phyloP scores from a whole-genome alignment of 2,797 vertebrate species.

The Macrochelys suwanniensis region DNA sequence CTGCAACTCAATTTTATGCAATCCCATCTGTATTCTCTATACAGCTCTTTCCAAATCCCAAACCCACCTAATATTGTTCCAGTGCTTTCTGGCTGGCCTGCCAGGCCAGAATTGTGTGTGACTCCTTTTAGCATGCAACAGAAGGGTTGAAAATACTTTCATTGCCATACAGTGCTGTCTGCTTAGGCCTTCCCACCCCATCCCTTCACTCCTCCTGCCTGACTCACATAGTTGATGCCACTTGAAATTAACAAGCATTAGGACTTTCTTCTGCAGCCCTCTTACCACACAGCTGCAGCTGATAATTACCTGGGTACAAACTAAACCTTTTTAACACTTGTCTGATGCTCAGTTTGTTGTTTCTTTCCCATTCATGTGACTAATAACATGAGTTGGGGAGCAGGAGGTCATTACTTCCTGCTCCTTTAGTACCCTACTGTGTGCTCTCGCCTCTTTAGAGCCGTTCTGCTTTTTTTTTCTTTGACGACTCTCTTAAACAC shows the following conservation, averaged over 20 bases:
- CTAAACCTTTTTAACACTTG: neutral
- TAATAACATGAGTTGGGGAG: neutral
- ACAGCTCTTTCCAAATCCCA: neutral
- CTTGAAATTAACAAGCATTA: conserved; percentile 45
- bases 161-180: neutral
- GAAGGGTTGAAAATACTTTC: conserved; percentile 18
- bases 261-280: conserved; percentile 50
- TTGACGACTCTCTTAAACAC: neutral
- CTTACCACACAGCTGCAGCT: conserved; percentile 1
- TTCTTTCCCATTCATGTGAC: neutral
- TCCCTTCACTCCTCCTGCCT: neutral
- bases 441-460: neutral
- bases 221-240: conserved; percentile 43
- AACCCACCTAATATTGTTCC: rapidly evolving
- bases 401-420: neutral
- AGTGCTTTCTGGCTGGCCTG: neutral
- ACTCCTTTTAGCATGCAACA: neutral
- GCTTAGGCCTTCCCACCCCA: conserved; percentile 6
- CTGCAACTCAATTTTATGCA: neutral
- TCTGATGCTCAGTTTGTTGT: neutral
- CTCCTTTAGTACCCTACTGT: neutral
- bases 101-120: neutral
- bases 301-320: conserved; percentile 45
- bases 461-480: neutral
- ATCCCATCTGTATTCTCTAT: neutral